A percentile compares a stretch with the other conserved stretches of the same genome.
Evolutionary conservation across 2,797 vertebrate species (phyloP).

Genomic region (Tiaroga cobitis): DNA sequence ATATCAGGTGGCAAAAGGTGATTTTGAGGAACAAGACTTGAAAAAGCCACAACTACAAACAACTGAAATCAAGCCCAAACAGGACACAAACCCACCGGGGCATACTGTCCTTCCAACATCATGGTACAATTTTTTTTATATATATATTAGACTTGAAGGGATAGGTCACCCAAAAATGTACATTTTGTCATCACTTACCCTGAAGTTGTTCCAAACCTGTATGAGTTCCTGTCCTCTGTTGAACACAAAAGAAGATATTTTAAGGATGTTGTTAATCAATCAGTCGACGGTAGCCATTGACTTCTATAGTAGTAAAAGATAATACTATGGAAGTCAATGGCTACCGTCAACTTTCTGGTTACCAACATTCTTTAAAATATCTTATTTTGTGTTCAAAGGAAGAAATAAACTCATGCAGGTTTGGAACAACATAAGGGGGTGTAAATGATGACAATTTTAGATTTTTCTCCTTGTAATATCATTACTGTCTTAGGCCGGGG

Average conservation of each 20-base stretch:
- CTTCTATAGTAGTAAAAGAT: too few species aligned
- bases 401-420: too few species aligned
- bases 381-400: too few species aligned
- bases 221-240: not conserved
- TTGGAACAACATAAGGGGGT: too few species aligned
- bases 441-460: too few species aligned
- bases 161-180: not conserved
- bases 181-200: not conserved
- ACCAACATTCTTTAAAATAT: too few species aligned
- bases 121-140: not conserved
- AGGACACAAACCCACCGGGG: conserved; percentile 70
- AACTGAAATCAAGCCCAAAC: conserved; percentile 62
- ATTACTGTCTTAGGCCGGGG: not conserved
- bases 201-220: not conserved
- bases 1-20: conserved; percentile 26
- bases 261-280: too few species aligned
- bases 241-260: not conserved
- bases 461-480: not conserved
- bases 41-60: conserved; percentile 57
- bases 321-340: not conserved
- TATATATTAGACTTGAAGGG: not conserved
- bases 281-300: too few species aligned
- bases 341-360: too few species aligned
- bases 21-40: conserved; percentile 32
- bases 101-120: conserved; percentile 74